These are phyloP conservation scores for Thysanoteuthis rhombus DNA, from an alignment of 2,888 invertebrate genomes.

Conservation along the genomic window DNA sequence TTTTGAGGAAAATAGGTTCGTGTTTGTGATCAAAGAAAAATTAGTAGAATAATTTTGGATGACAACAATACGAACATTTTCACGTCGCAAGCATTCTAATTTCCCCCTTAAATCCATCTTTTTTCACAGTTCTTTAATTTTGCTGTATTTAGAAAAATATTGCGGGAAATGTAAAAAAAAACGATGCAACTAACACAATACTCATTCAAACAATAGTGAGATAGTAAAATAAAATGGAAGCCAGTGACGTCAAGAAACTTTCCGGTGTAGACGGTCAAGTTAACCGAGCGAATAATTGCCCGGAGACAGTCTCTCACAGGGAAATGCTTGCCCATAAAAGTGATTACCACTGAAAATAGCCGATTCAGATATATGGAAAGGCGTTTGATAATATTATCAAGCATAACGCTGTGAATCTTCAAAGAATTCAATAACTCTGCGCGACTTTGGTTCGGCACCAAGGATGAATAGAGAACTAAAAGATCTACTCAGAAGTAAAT, in stretches of 20 bases:
- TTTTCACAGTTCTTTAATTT: not conserved
- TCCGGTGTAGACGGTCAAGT: not conserved
- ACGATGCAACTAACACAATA: not conserved
- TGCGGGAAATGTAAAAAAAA: not conserved
- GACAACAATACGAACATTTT: no score
- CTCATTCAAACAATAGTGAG: not conserved
- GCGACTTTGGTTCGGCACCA: not conserved
- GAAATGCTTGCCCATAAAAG: not conserved
- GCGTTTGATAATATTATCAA: not conserved
- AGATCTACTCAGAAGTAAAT: not conserved
- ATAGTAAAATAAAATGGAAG: not conserved
- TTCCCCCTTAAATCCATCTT: no score
- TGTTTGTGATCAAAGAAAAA: not conserved
- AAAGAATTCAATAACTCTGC: not conserved
- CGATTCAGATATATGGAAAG: not conserved
- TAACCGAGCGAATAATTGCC: not conserved
- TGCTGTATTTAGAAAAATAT: not conserved
- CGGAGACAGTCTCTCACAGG: not conserved
- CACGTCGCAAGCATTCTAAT: no score
- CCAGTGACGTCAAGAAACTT: not conserved
- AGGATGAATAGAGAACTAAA: not conserved
- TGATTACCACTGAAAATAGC: not conserved
- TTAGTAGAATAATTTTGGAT: not conserved
- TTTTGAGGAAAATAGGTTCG: not conserved
- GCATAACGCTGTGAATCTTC: not conserved